Base-by-base conservation (phyloP, 2,113 vertebrate species). In the Sapajus apella region DNA sequence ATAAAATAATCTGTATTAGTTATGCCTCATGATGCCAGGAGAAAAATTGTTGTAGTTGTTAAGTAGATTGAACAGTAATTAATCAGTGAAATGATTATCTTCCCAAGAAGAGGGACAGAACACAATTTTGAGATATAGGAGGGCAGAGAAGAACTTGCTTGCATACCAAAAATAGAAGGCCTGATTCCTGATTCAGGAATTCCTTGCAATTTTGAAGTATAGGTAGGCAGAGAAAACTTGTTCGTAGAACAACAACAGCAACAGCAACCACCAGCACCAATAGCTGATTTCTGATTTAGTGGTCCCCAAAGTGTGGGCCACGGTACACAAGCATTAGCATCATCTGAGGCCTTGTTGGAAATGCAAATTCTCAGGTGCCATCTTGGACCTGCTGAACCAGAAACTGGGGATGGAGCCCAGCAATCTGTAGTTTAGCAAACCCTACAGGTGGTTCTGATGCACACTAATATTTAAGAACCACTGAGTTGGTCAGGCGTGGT, bases 1-100 rank as follows among this genome's bases (percentile, higher is more conserved):
- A 85, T 75, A 87, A 96, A 96, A 90, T 43, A 55, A 82, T 25
- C 40, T 25, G 2, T 40, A 37, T 87, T 14, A 85, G 32, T 81
- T 79, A 90, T 47, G 55, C 87, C 76, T 97, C 47, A 21, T 21
- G 75, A 81, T 66, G 76, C 35, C 50, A 72, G 90, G 21, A 96
- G 70, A 43, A 84, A 70, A 92, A 77, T 4, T 61, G 30, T 37
- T 79, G 30, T 40, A 43, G 79, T 10, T 1, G 72, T 72, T 72
- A 77, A 89, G 55, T 80, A 94, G 45, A 64, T 32, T 83, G 87
- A 92, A 13, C 64, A 75, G 25, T 92, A 50, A 93, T 90, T 77
- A 89, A 86, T 90, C 40, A 23, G 27, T n/a, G 66, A 75, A 92
- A 68, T 83, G 35, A 79, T 87, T 76, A 40, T 76, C 37, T 64